These are phyloP conservation scores for Saccostrea glomerata DNA, from an alignment of 1,140 invertebrate species.

Conservation along the genomic window DNA sequence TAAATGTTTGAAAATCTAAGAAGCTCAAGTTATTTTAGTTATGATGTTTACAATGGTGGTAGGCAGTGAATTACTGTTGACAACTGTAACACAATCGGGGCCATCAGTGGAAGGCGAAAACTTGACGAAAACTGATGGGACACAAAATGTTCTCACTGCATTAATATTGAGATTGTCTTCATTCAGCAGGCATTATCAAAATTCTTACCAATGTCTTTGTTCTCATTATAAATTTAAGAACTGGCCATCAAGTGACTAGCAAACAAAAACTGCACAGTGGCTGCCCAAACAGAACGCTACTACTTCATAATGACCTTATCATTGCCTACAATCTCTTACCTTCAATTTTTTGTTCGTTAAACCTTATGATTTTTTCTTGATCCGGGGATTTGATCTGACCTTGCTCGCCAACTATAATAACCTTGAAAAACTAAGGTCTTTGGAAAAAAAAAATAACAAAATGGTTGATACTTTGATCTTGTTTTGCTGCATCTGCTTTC, in stretches of 20 bases:
- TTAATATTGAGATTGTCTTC: not conserved
- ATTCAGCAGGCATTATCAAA: not conserved
- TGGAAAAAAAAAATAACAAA: not conserved
- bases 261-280: not conserved
- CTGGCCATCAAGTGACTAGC: not conserved
- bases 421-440: not conserved
- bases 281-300: not conserved
- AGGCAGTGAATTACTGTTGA: not conserved
- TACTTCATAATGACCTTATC: not conserved
- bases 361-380: no score
- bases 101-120: slow-evolving; percentile 9
- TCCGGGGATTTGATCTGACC: no score
- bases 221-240: not conserved
- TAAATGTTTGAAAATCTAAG: no score
- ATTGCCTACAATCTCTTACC: not conserved
- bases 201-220: not conserved
- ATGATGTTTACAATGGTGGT: not conserved
- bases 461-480: not conserved
- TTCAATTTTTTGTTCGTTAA: not conserved
- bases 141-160: not conserved
- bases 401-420: not conserved
- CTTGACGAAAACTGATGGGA: slow-evolving; percentile 13
- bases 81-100: not conserved
- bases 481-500: not conserved
- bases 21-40: no score